Evolutionary conservation across 2,888 invertebrate genomes (phyloP), one percentile per base, ranked within the genome.

Genomic region (Standfussiana lucernea): DNA sequence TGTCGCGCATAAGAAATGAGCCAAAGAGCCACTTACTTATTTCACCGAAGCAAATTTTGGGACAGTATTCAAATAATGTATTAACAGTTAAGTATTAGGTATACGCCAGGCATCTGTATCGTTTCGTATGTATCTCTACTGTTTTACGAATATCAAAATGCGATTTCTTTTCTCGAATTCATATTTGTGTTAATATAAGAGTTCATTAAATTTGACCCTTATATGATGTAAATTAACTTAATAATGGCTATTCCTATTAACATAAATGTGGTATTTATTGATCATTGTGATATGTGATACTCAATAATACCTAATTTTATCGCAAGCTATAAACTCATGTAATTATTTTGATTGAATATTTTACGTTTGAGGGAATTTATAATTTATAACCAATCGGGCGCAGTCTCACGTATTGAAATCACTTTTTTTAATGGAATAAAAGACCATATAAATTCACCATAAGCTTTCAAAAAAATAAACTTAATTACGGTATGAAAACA

Each of bases 1-100:
- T 91, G 92, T 87, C 88, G 77, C 87, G 95, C 93, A 94, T 94
- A 89, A 89, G 78, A 82, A 93, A 93, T 93, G 93, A 94, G 92
- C 90, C 90, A 91, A 91, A 85, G 81, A 81, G 37, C 82, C 82
- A 89, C 86, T 88, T 86, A 89, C 86, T 88, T 86, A 90, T 90
- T 91, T 90, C 77, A 89, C 85, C 83, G 82, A 88, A 89, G 89
- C 83, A 89, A 92, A 91, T 91, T 92, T 91, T 84, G 86, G 90
- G 81, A 89, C 85, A 74, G 67, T 72, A 66, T 75, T 78, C 74
- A 83, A 83, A 66, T 75, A 75, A 77, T 72, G 74, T 66, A 37
- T 78, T 53, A 71, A 72, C 65, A 56, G 75, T 85, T 80, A 72
- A 47, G 81, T 72, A 18, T 70, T 56, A 35, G 75, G 35, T 75